These are phyloP conservation scores for Anastrepha ludens DNA, from an alignment of 1,140 invertebrate species.

Conservation along the genomic window DNA sequence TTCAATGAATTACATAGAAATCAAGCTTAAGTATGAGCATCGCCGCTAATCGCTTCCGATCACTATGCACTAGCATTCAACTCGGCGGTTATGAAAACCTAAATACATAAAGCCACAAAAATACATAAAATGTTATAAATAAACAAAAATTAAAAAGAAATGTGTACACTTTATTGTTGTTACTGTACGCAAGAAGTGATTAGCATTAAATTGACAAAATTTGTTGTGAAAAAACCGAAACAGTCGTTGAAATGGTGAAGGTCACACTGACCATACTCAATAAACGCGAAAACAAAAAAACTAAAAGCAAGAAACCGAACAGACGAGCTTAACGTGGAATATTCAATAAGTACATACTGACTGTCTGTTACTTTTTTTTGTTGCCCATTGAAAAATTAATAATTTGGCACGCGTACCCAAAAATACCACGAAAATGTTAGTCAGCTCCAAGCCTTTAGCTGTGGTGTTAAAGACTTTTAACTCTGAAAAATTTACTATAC, in stretches of 20 bases:
- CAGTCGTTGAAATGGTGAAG: constrained; percentile 15
- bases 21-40: neutral
- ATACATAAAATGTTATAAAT: neutral
- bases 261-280: constrained; percentile 50
- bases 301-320: neutral
- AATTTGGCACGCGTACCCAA: neutral
- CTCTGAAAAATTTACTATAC: neutral
- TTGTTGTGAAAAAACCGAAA: constrained; percentile 16
- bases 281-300: neutral
- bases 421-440: constrained; percentile 2
- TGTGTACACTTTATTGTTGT: constrained; percentile 14
- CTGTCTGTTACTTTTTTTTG: neutral
- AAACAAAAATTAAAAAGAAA: neutral
- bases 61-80: neutral
- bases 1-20: neutral
- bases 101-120: neutral
- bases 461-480: neutral
- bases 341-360: neutral
- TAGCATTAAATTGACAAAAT: constrained; percentile 26
- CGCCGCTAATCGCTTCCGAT: neutral
- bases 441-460: neutral
- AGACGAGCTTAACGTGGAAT: neutral
- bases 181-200: neutral
- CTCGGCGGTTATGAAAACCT: neutral
- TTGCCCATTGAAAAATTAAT: constrained; percentile 1